Base-by-base conservation (phyloP, 2,888 invertebrate species). In the Hydraecia micacea region DNA sequence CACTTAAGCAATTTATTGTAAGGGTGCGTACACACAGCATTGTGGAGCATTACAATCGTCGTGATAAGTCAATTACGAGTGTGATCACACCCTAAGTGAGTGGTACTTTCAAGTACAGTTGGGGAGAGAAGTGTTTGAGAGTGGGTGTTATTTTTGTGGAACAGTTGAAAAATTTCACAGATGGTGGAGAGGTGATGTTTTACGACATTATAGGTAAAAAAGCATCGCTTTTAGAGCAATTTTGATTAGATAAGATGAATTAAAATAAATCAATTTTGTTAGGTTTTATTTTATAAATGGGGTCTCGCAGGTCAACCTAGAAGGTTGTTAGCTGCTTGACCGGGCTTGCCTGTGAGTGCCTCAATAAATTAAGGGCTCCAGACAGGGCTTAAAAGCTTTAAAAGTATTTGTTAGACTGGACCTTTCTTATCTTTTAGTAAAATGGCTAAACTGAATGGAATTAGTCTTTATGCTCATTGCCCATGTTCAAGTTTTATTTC, bases 11-110 rank as follows among this genome's bases (percentile, higher is more conserved):
- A 92, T 95, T 91, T 89, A 89, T 91, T 87, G 86, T 92, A 88
- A 92, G 91, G 92, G 92, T 89, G 90, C 84, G 89, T 82, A 83
- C 88, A 88, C 91, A 90, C 75, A 71, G 88, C 89, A 91, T 91
- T 90, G 91, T 88, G 85, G 86, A 90, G 90, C 90, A 89, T 91
- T 91, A 91, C 93, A 91, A 93, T 90, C 91, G 92, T 93, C 92
- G 91, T 93, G 94, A 95, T 96, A 96, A 96, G 96, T 95, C 95
- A 95, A 96, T 96, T 96, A 96, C 91, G 91, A 95, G 94, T 89
- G 82, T 79, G 89, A 89, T 95, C 95, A 94, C 95, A 94, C 95
- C 94, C 95, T 93, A 91, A 92, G 91, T 90, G 89, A 87, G 89
- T 87, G 87, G 88, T 88, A 80, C 87, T 87, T 79, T 69, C 39